Evolutionary conservation across 2,888 invertebrate genomes (phyloP), one percentile per base, ranked within the genome.

Genomic region (Nemoura dubitans): DNA sequence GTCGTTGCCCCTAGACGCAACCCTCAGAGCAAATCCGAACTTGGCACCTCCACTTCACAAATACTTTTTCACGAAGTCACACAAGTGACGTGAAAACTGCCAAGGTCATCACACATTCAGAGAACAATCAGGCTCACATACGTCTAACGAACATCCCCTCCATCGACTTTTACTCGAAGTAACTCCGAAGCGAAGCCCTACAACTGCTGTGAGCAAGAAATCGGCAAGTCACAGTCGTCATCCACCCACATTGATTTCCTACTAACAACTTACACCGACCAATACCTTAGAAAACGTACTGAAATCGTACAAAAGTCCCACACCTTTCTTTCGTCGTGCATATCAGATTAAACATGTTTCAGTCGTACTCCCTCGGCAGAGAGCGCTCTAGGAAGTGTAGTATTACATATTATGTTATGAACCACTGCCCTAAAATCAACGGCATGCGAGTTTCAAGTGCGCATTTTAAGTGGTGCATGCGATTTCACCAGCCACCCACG

Each of bases 251-350:
- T 81, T 81, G 81, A 81, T 81, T 81, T 81, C 81, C 14, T 10
- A 30, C 81, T 78, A 78, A 78, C 21, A 27, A 78, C 3, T 78
- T 26, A 26, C 78, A 26, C 28, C n/a, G 10, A 10, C 0, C 78
- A 26, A 27, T 26, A 27, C 78, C 28, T 78, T n/a, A 30, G 26
- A 29, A 81, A 81, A 28, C 30, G 81, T 27, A 28, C 81, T 81
- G 81, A 81, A 81, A 81, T 81, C 81, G 26, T 81, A 81, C 29
- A 81, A 81, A 36, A 81, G 28, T 81, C 81, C 59, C 59, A 59
- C n/a, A 81, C 81, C 81, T 81, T 81, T 30, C 81, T 81, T 81
- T 30, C 81, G 30, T 29, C 5, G 5, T 30, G 30, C 28, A 81
- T 81, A 81, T 30, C 81, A 81, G n/a, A 27, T 81, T 28, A 78